Evolutionary conservation across 2,888 invertebrate genomes (phyloP).

Genomic region (Eudasyphora cyanicolor): DNA sequence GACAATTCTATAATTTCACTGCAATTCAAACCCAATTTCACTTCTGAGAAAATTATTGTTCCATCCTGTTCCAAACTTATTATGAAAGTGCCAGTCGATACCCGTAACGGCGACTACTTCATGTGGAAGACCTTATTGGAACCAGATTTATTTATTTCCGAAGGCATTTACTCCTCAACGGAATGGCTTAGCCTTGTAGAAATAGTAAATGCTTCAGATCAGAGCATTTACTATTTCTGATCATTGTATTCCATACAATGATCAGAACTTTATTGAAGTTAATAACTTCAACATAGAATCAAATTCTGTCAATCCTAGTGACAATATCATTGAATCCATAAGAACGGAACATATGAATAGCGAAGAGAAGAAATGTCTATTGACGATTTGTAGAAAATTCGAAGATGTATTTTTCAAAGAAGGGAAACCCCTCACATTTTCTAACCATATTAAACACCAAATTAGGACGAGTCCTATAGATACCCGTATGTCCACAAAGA

Average conservation of each 20-base stretch:
- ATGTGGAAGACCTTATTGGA: constrained; percentile 27
- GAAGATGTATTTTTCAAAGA: constrained; percentile 34
- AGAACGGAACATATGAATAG: constrained; percentile 25
- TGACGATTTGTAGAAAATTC: too few species aligned
- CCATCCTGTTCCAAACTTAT: constrained; percentile 8
- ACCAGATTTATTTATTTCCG: constrained; percentile 43
- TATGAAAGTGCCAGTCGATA: constrained; percentile 46
- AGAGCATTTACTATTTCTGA: constrained; percentile 51
- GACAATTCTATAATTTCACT: constrained; percentile 43
- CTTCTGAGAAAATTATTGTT: constrained; percentile 48
- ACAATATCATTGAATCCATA: background rate
- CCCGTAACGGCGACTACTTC: constrained; percentile 32
- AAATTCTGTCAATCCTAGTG: background rate
- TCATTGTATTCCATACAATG: constrained; percentile 34
- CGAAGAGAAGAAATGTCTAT: constrained; percentile 18
- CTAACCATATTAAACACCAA: constrained; percentile 22
- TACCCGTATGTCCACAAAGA: constrained; percentile 27
- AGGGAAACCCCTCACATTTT: background rate
- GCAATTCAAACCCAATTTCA: constrained; percentile 50
- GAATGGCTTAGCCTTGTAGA: constrained; percentile 53
- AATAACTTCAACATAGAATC: constrained; percentile 51
- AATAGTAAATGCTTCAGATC: constrained; percentile 36
- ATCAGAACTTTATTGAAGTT: constrained; percentile 50
- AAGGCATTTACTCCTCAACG: constrained; percentile 46
- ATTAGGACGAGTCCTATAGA: constrained; percentile 34